These are phyloP conservation scores for Ethmia dodecea DNA, from an alignment of 2,888 invertebrate genomes.

Conservation along the genomic window DNA sequence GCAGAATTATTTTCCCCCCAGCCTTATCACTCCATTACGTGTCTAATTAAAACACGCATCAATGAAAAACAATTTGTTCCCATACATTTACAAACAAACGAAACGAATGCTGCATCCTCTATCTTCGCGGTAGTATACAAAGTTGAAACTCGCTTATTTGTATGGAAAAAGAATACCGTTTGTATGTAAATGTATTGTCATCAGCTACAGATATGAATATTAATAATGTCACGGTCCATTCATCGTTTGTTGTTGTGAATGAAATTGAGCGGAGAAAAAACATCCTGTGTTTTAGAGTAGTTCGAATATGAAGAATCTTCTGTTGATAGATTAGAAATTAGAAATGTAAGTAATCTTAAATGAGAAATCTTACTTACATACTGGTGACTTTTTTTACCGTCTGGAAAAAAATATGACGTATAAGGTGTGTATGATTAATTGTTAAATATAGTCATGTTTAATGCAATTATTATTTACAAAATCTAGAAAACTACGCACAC, in stretches of 20 bases:
- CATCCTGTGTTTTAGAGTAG: background rate
- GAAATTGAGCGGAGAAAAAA: slow-evolving; percentile 15
- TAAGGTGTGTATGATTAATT: too few relatives aligned
- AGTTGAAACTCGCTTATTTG: background rate
- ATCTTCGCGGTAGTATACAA: background rate
- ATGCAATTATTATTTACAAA: too few relatives aligned
- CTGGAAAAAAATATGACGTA: too few relatives aligned
- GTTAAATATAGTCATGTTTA: too few relatives aligned
- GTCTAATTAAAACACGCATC: slow-evolving; percentile 10
- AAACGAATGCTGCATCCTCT: slow-evolving; percentile 6
- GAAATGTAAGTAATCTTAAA: too few relatives aligned
- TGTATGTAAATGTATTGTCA: slow-evolving; percentile 30
- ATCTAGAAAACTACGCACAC: too few relatives aligned
- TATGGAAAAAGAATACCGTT: slow-evolving; percentile 11
- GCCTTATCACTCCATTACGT: too few relatives aligned
- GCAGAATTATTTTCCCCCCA: too few relatives aligned
- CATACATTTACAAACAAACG: slow-evolving; percentile 8
- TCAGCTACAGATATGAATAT: slow-evolving; percentile 27
- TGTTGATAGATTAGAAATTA: too few relatives aligned
- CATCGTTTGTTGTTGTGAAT: slow-evolving; percentile 21
- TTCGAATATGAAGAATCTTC: too few relatives aligned
- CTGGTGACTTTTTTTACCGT: too few relatives aligned
- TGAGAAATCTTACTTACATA: too few relatives aligned
- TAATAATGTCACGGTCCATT: slow-evolving; percentile 31
- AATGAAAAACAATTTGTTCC: slow-evolving; percentile 15